These are phyloP conservation scores for Tragulus kanchil DNA, from an alignment of 2,113 vertebrate species.

Conservation along the genomic window DNA sequence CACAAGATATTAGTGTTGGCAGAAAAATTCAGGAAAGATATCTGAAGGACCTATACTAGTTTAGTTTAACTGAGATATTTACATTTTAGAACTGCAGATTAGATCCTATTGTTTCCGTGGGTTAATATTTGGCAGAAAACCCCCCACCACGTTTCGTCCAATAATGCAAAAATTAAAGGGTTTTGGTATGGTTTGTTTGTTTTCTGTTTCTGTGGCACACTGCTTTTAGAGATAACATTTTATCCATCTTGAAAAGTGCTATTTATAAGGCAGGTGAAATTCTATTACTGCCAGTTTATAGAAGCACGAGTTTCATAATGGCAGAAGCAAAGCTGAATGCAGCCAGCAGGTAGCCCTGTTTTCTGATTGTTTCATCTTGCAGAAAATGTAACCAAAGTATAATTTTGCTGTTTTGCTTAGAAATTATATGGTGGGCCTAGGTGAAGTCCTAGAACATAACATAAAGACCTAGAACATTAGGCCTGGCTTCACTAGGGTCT, in stretches of 20 bases:
- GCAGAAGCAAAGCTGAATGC: background rate
- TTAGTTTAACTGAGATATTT: slow-evolving; percentile 3
- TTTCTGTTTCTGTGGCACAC: slow-evolving; percentile 41
- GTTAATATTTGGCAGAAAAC: slow-evolving; percentile 38
- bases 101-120: slow-evolving; percentile 43
- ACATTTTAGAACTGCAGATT: slow-evolving; percentile 35
- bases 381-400: slow-evolving; percentile 2
- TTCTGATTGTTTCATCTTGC: slow-evolving; percentile 47
- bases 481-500: background rate
- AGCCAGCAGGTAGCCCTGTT: background rate
- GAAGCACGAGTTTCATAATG: slow-evolving; percentile 20
- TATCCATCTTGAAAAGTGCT: slow-evolving; percentile 41
- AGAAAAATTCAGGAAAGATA: slow-evolving; percentile 45
- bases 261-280: slow-evolving; percentile 57
- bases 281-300: background rate
- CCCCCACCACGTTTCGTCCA: background rate
- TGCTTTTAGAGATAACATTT: slow-evolving; percentile 32
- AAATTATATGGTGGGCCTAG: background rate
- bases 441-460: background rate
- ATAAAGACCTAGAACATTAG: background rate
- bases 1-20: background rate
- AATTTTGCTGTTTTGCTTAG: slow-evolving; percentile 54
- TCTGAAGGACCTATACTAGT: background rate
- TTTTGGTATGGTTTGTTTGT: slow-evolving; percentile 49
- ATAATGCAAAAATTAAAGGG: slow-evolving; percentile 10